Evolutionary conservation across 2,888 invertebrate genomes (phyloP), one percentile per base, ranked within the genome.

Genomic region (Peribatodes rhomboidaria): DNA sequence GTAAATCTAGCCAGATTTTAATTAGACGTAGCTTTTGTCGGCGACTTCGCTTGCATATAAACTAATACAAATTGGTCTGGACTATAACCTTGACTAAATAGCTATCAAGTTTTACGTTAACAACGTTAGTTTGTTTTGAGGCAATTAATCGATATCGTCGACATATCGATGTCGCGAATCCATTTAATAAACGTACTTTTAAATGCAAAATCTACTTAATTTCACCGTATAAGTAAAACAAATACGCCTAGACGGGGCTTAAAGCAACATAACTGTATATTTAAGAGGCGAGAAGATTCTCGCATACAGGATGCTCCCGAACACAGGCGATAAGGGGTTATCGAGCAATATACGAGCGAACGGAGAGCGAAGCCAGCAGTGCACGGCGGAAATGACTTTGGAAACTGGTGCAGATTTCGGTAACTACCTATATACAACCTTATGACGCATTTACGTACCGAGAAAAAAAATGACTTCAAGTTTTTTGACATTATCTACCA

Each of bases 321-420:
- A 70, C 65, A 61, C 67, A 49, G 61, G 64, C 78, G 87, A 87
- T 86, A 87, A 86, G 80, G 75, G 81, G 83, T 84, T 86, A 86
- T 85, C 84, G 81, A 84, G 80, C 80, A 84, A 85, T 79, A 83
- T 84, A 83, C 78, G 80, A 76, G 75, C 57, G 50, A 46, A 27
- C 47, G 50, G 65, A 53, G 44, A 33, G 41, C 47, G 27, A 42
- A 33, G 46, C 65, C 58, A 52, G 62, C 39, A 42, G 33, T 55
- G 58, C 60, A 64, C 59, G 59, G 49, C 44, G 58, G 69, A 50
- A 61, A 62, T 56, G 31, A 54, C 52, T 61, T 61, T 44, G 42
- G 50, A 52, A 54, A 42, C 50, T 56, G 13, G 44, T 33, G 35
- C 16, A 56, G 44, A 27, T 27, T 46, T 46, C n/a, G 4, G 42